Conservation (phyloP, 2,797 vertebrate species). For the Graptemys geographica region DNA sequence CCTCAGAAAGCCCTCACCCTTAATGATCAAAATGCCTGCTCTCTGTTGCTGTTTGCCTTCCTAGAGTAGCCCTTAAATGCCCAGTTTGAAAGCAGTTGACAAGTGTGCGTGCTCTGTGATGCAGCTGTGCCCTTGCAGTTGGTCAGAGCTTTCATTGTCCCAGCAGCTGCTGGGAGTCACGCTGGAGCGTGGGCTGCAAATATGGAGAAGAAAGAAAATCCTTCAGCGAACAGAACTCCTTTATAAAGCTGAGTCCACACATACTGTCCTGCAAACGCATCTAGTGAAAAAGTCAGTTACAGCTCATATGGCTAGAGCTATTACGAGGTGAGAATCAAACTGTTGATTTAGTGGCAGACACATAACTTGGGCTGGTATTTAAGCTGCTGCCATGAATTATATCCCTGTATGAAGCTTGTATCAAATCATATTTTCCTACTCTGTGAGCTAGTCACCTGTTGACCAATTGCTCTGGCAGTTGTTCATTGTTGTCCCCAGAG, state of each 20-base stretch:
- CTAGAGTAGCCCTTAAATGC: neutral
- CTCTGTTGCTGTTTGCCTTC: rapidly evolving
- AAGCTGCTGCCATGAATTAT: neutral
- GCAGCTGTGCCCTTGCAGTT: conserved; percentile 57
- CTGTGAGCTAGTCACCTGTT: neutral
- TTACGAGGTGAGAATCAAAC: neutral
- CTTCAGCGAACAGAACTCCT: conserved; percentile 23
- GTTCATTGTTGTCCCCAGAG: neutral
- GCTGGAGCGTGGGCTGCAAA: neutral
- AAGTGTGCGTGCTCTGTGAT: rapidly evolving
- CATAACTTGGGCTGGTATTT: neutral
- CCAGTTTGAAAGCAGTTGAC: neutral
- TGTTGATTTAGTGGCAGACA: neutral
- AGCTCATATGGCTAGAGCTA: conserved; percentile 2
- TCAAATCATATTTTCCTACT: conserved; percentile 1
- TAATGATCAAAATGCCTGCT: neutral
- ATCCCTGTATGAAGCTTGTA: neutral
- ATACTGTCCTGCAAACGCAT: neutral
- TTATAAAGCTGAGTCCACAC: conserved; percentile 54
- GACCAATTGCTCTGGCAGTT: neutral
- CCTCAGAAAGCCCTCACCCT: neutral
- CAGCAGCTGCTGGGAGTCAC: conserved; percentile 54
- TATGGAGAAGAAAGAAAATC: neutral
- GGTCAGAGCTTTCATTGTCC: conserved; percentile 24
- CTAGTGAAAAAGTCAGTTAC: neutral